Conservation (phyloP, 2,888 invertebrate species). For the Volucella bombylans region DNA sequence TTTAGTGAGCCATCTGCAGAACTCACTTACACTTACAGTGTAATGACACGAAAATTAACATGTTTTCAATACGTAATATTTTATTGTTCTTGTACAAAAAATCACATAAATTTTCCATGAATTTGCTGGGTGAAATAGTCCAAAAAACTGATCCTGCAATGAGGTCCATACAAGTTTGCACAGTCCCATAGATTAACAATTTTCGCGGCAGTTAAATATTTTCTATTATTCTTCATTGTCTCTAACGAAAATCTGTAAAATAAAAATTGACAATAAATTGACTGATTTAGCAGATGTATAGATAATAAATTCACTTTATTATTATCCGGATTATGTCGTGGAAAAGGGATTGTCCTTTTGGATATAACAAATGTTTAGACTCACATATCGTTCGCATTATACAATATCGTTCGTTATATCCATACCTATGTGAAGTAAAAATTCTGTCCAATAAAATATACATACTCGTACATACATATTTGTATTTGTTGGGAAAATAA, state of each 20-base stretch:
- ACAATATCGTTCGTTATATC: constrained; percentile 82
- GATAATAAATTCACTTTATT: constrained; percentile 83
- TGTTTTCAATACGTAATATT: not conserved
- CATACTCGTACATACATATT: not conserved
- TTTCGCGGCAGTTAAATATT: constrained; percentile 63
- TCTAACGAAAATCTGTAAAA: constrained; percentile 39
- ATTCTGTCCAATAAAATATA: not conserved
- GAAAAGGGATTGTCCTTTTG: constrained; percentile 86
- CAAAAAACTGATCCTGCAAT: constrained; percentile 80
- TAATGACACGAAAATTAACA: too few species aligned
- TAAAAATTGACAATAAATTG: constrained; percentile 55
- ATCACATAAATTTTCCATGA: constrained; percentile 55
- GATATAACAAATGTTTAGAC: constrained; percentile 84
- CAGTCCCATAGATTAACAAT: constrained; percentile 75
- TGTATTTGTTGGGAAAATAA: not conserved
- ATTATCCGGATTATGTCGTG: constrained; percentile 86
- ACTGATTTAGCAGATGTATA: constrained; percentile 59
- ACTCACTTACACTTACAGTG: too few species aligned
- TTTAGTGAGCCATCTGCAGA: too few species aligned
- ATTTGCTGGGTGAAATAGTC: constrained; percentile 75
- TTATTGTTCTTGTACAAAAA: not conserved
- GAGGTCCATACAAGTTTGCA: constrained; percentile 78
- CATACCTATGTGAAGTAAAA: constrained; percentile 70
- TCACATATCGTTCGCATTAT: constrained; percentile 88
- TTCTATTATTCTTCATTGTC: constrained; percentile 45